Percentiles rank a stretch among this genome's conserved stretches.
phyloP scores from a whole-genome alignment of 92 coral and sea anemone genomes.

The Porites evermanni region DNA sequence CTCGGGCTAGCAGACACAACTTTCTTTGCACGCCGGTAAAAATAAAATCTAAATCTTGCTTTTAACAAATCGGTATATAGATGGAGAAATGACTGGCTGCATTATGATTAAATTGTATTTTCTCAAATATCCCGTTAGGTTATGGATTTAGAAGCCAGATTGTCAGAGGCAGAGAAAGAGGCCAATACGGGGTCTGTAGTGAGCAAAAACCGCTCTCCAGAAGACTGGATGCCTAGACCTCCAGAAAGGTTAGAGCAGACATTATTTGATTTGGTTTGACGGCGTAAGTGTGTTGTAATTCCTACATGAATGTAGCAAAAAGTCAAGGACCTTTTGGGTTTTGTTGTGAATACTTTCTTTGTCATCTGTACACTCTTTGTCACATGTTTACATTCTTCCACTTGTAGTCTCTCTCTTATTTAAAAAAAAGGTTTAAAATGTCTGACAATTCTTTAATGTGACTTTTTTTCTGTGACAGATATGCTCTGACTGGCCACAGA shows the following conservation, averaged over 20 bases:
- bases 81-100: neutral
- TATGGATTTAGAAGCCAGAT: conserved; percentile 94
- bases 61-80: too few species aligned
- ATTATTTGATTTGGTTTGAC: neutral
- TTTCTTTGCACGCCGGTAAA: too few species aligned
- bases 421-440: too few species aligned
- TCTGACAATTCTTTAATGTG: neutral
- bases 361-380: too few species aligned
- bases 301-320: too few species aligned
- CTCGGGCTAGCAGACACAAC: too few species aligned
- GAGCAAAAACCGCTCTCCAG: conserved; percentile 90
- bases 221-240: conserved; percentile 99
- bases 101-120: too few species aligned
- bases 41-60: too few species aligned
- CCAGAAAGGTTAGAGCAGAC: conserved; percentile 84
- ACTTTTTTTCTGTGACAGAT: conserved; percentile 54
- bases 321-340: too few species aligned
- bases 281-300: neutral
- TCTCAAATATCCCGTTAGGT: conserved; percentile 64
- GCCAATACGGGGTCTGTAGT: conserved; percentile 76
- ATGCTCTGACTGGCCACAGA: conserved; percentile 95
- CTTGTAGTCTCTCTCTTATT: neutral
- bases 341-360: too few species aligned
- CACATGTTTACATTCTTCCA: too few species aligned
- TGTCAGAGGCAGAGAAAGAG: conserved; percentile 98